Conservation (phyloP, 2,113 vertebrate species). For the Maccullochella peelii region DNA sequence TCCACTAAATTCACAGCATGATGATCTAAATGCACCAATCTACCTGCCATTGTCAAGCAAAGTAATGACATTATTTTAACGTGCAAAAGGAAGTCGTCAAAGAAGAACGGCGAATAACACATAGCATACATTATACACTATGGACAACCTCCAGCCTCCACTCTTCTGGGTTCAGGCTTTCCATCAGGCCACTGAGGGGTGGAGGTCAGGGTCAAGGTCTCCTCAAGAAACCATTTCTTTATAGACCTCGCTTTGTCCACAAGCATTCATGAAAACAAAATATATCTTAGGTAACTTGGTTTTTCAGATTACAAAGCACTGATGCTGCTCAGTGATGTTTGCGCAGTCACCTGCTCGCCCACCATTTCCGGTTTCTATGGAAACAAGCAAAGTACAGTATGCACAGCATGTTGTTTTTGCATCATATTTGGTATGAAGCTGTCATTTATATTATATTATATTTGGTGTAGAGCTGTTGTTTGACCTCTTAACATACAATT, state of each 20-base stretch:
- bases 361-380: slow-evolving; percentile 54
- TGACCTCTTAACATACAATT: neutral
- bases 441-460: no score
- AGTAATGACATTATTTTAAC: neutral
- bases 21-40: neutral
- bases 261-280: neutral
- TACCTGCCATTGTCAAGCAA: neutral
- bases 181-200: neutral
- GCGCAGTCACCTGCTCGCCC: slow-evolving; percentile 15
- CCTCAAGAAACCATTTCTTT: neutral
- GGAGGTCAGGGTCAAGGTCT: neutral
- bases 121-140: no score
- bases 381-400: slow-evolving; percentile 30
- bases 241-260: neutral
- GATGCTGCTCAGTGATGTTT: neutral
- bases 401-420: neutral
- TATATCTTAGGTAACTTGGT: neutral
- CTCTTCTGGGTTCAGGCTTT: neutral
- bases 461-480: no score
- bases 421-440: neutral
- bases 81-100: neutral
- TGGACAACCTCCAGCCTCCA: neutral
- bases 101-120: neutral
- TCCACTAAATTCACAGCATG: neutral
- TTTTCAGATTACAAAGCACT: neutral